Base-by-base conservation (phyloP, 2,113 vertebrate species). In the Dasyornis broadbenti region DNA sequence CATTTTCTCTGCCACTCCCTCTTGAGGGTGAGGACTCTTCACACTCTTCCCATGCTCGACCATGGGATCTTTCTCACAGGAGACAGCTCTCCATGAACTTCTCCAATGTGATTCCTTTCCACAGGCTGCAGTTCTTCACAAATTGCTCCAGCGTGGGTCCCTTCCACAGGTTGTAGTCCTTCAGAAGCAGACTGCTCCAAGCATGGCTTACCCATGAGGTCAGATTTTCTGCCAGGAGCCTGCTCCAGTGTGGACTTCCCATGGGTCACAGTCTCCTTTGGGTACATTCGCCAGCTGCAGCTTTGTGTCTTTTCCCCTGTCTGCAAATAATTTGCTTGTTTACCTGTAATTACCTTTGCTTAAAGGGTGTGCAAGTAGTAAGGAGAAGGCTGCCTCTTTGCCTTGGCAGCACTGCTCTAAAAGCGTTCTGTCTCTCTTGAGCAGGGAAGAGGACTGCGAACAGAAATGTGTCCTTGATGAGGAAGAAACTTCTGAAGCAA, bases 151-250 rank as follows among this genome's bases (percentile, higher is more conserved):
- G 5, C 0, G 0, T 45, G 54, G 10, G 1, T 16, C 10, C 10
- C 12, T 70, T 53, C 15, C 54, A n/a, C 10, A 13, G 28, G 8
- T 3, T 24, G 8, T 7, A 17, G 15, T 44, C 31, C 31, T 28
- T 35, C 22, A 35, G 35, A 27, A 56, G 13, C 6, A 37, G 17
- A 31, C 14, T 50, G 35, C 14, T 33, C 9, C 42, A 33, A 45
- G 15, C 1, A 1, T 50, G 52, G 10, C 5, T 44, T 2, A 1
- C 26, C 4, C n/a, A 53, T 0, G 0, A 9, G 30, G 28, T 15
- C 39, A 60, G 28, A 45, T 21, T 17, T 60, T 42, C 24, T 53
- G 28, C 28, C 33, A 53, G 39, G 28, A 82, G 11, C 11, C 10
- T 14, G 6, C 11, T 45, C 37, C 44, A 39, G 7, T 7, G 2